These are phyloP conservation scores for Gasterosteus aculeatus DNA, from an alignment of 2,113 vertebrate species.

Conservation along the genomic window DNA sequence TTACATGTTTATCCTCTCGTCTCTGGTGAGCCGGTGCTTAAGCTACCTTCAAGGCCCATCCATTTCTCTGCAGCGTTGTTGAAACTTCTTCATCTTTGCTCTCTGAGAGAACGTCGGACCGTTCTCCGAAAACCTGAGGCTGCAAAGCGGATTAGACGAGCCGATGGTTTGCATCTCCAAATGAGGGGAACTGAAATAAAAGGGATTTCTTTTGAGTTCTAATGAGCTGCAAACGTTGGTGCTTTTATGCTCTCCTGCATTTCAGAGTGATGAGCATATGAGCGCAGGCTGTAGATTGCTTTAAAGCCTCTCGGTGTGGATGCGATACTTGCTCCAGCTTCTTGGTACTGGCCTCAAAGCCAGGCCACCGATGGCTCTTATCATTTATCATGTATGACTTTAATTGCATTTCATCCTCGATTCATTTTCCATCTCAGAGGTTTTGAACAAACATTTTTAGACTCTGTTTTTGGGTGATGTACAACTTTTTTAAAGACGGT, in stretches of 20 bases:
- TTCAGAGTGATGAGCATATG: background rate
- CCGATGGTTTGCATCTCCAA: constrained; percentile 14
- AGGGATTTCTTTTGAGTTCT: background rate
- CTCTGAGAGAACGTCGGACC: constrained; percentile 17
- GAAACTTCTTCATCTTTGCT: constrained; percentile 22
- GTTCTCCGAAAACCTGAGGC: constrained; percentile 5
- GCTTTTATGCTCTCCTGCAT: background rate
- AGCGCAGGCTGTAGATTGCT: background rate
- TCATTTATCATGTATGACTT: background rate
- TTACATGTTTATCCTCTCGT: constrained; percentile 23
- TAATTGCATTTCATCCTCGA: background rate
- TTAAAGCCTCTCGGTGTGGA: background rate
- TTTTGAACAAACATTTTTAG: background rate
- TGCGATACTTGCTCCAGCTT: background rate
- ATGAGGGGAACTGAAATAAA: background rate
- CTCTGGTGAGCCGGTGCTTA: background rate
- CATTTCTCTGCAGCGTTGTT: constrained; percentile 8
- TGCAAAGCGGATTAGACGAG: constrained; percentile 23
- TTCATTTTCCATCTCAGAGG: background rate
- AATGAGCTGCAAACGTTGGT: background rate
- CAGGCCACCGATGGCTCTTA: background rate
- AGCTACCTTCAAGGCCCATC: constrained; percentile 34
- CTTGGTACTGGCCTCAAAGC: no score
- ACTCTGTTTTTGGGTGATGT: background rate
- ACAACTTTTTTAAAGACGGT: background rate